Evolutionary conservation across 2,113 vertebrate genomes (phyloP).

Genomic region (Peucedramus taeniatus): DNA sequence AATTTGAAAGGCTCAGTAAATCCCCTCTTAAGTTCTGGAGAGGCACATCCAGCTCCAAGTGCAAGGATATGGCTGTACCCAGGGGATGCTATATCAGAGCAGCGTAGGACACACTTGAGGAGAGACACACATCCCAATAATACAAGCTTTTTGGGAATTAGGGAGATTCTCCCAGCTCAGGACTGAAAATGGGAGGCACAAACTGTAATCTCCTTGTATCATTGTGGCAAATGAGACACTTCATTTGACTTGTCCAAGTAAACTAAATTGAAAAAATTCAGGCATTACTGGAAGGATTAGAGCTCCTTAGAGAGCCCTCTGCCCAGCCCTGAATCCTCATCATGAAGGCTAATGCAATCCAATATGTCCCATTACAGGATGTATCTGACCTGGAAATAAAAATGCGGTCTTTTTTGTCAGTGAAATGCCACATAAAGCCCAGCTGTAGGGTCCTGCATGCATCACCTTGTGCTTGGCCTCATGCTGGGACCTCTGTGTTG

Average conservation of each 20-base stretch:
- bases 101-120: background rate
- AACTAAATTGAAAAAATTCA: background rate
- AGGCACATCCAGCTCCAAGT: background rate
- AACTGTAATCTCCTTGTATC: background rate
- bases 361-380: background rate
- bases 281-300: background rate
- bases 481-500: background rate
- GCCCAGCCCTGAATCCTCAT: background rate
- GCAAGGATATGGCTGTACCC: background rate
- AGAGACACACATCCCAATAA: background rate
- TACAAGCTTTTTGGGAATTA: background rate
- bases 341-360: background rate
- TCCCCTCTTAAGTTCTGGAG: background rate
- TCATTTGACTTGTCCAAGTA: background rate
- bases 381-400: background rate
- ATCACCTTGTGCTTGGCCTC: background rate
- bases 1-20: background rate
- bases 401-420: rapidly evolving
- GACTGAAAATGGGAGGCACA: background rate
- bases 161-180: background rate
- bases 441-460: background rate
- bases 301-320: background rate
- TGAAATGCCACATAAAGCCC: background rate
- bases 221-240: background rate
- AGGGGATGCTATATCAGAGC: background rate